phyloP scores from a whole-genome alignment of 2,113 vertebrate species.

The Solenodon paradoxus region DNA sequence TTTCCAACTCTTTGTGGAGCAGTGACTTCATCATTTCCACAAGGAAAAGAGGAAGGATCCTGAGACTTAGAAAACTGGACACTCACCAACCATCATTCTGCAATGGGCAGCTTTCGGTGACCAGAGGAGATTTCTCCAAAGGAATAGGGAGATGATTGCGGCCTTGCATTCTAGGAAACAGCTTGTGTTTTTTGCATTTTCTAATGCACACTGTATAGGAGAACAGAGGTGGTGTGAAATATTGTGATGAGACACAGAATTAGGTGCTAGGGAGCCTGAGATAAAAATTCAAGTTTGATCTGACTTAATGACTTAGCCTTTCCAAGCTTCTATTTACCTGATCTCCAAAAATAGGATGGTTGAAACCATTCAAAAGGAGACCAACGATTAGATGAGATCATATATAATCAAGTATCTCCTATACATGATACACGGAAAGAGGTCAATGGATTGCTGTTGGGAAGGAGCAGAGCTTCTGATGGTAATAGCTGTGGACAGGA shows the following conservation, averaged over 20 bases:
- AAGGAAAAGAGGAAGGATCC: neutral
- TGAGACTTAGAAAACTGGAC: neutral
- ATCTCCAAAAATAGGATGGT: neutral
- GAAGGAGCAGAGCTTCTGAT: rapidly evolving
- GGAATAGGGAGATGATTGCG: neutral
- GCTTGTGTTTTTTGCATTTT: neutral
- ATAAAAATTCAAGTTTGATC: neutral
- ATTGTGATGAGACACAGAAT: neutral
- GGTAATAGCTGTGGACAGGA: too few species aligned
- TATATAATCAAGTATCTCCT: neutral
- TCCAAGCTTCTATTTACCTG: neutral
- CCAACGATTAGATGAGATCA: neutral
- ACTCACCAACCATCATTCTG: neutral
- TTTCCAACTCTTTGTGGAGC: neutral
- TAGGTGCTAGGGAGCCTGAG: neutral
- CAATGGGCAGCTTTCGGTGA: neutral
- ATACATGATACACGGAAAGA: neutral
- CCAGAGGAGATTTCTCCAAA: neutral
- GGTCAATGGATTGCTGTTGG: neutral
- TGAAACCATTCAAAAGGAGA: neutral
- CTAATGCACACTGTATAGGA: neutral
- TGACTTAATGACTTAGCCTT: neutral
- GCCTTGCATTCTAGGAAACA: neutral
- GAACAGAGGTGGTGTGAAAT: neutral
- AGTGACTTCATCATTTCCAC: neutral